Conservation (phyloP, 1,140 invertebrate species). For the Neodiprion virginianus region DNA sequence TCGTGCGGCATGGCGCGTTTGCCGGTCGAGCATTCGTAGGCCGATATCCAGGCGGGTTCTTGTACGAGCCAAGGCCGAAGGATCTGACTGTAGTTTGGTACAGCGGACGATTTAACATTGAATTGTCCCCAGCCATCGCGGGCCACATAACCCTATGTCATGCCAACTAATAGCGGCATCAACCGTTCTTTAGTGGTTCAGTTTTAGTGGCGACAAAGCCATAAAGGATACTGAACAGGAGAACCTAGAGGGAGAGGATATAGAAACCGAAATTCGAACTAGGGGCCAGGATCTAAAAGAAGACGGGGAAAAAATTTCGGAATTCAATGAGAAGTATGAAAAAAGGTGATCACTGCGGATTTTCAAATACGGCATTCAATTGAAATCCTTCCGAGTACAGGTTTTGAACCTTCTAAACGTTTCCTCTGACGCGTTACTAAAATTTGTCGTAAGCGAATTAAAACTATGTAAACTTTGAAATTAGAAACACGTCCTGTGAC, state of each 20-base stretch:
- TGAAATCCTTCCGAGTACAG: no score
- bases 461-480: no score
- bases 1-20: background rate
- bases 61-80: background rate
- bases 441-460: no score
- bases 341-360: no score
- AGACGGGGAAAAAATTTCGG: background rate
- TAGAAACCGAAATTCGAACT: background rate
- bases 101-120: slow-evolving; percentile 4
- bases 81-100: background rate
- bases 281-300: background rate
- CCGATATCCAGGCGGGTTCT: background rate
- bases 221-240: background rate
- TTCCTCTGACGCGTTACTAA: no score
- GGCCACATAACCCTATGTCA: background rate
- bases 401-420: no score
- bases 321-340: no score
- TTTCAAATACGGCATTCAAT: no score
- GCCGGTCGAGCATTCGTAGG: background rate
- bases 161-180: slow-evolving; percentile 7
- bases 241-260: background rate
- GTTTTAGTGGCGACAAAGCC: background rate
- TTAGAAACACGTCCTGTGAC: no score
- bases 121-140: background rate
- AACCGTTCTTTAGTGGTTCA: slow-evolving; percentile 5